These are phyloP conservation scores for Forficula auricularia DNA, from an alignment of 1,140 invertebrate genomes.

Conservation along the genomic window DNA sequence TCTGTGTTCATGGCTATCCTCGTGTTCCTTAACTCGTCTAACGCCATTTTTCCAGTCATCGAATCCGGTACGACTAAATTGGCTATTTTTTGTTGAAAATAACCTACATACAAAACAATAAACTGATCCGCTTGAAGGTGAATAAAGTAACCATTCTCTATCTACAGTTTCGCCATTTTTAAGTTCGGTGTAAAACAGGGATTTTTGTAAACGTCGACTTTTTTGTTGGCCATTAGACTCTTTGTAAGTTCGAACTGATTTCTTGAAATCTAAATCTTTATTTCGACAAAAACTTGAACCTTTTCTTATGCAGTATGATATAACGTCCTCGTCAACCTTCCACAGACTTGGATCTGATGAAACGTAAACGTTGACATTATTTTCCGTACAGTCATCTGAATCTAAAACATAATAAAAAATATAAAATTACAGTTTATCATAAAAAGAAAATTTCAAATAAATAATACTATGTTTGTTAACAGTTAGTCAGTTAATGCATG, in stretches of 20 bases:
- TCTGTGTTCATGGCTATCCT: constrained; percentile 16
- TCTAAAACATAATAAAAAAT: too few species aligned
- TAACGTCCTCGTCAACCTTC: too few species aligned
- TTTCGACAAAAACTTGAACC: constrained; percentile 3
- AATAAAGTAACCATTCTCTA: constrained; percentile 17
- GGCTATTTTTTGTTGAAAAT: constrained; percentile 14
- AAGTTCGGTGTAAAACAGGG: constrained; percentile 14
- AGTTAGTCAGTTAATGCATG: too few species aligned
- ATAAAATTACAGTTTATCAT: too few species aligned
- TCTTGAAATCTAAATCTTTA: too few species aligned
- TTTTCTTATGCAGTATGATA: too few species aligned
- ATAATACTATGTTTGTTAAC: too few species aligned
- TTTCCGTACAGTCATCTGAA: too few species aligned
- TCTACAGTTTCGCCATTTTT: constrained; percentile 16
- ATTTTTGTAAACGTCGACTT: constrained; percentile 10
- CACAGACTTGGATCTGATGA: too few species aligned
- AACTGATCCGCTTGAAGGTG: constrained; percentile 14
- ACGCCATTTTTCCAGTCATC: constrained; percentile 19
- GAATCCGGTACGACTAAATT: constrained; percentile 14
- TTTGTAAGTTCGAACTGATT: constrained; percentile 8
- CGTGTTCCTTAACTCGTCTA: constrained; percentile 13
- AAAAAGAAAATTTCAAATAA: too few species aligned
- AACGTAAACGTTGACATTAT: too few species aligned
- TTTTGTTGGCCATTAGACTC: too few species aligned
- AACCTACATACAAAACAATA: constrained; percentile 18